Evolutionary conservation across 2,113 vertebrate genomes (phyloP).

Genomic region (human): GRCh38 chr17:1484501-1485000

Average conservation of each 20-base stretch:
- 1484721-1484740: not conserved
- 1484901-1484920: not conserved
- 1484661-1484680: not conserved
- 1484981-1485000: not conserved
- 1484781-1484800: conserved; percentile 45
- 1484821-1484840: conserved; percentile 45
- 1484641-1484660: not conserved
- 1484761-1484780: conserved; percentile 64
- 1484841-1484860: conserved; percentile 17
- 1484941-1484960: not conserved
- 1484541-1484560: not conserved
- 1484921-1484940: not conserved
- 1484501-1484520: not conserved
- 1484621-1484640: not conserved
- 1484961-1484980: not conserved
- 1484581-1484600: not conserved
- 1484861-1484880: not conserved
- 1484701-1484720: conserved; percentile 67
- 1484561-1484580: not conserved
- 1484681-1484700: conserved; percentile 23
- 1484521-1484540: not conserved
- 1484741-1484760: conserved; percentile 43
- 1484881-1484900: not conserved
- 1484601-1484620: not conserved
- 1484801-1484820: conserved; percentile 68